Percentiles rank a stretch among this genome's conserved stretches.
These are phyloP conservation scores for Acrocephalus scirpaceus DNA, from an alignment of 2,797 vertebrate genomes.

Conservation along the genomic window DNA sequence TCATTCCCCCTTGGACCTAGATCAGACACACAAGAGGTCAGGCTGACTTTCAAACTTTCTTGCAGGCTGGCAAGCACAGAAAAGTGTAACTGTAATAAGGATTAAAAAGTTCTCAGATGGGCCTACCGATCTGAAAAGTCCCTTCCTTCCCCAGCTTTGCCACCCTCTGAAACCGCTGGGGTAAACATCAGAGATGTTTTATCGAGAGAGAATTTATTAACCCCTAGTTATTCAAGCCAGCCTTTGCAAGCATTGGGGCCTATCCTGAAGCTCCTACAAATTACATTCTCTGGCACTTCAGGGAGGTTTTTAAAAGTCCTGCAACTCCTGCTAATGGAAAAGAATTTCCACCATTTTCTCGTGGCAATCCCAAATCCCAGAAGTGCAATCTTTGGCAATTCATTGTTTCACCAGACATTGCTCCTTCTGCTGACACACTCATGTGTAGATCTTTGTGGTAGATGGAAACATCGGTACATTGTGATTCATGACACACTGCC, in stretches of 20 bases:
- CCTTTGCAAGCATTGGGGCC: neutral
- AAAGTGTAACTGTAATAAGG: conserved; percentile 44
- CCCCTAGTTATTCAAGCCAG: neutral
- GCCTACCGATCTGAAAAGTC: conserved; percentile 7
- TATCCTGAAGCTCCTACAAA: neutral
- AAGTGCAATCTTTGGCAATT: neutral
- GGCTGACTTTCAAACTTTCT: conserved; percentile 67
- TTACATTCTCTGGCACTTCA: fast-evolving
- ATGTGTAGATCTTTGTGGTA: neutral
- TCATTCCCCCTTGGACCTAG: conserved; percentile 58
- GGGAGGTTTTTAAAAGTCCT: neutral
- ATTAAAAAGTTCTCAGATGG: conserved; percentile 54
- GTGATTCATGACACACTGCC: neutral
- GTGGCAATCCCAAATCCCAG: neutral
- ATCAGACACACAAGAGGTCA: conserved; percentile 66
- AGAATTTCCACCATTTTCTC: neutral
- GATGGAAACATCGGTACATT: neutral
- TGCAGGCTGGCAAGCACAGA: conserved; percentile 32
- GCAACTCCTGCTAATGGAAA: neutral
- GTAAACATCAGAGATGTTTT: neutral
- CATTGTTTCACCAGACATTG: neutral
- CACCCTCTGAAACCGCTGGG: neutral
- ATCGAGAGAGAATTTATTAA: neutral
- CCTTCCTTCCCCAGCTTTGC: neutral
- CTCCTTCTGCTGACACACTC: neutral